Evolutionary conservation across 1,140 invertebrate species (phyloP), one percentile per base, ranked within the genome.

Genomic region (Belonocnema kinseyi): DNA sequence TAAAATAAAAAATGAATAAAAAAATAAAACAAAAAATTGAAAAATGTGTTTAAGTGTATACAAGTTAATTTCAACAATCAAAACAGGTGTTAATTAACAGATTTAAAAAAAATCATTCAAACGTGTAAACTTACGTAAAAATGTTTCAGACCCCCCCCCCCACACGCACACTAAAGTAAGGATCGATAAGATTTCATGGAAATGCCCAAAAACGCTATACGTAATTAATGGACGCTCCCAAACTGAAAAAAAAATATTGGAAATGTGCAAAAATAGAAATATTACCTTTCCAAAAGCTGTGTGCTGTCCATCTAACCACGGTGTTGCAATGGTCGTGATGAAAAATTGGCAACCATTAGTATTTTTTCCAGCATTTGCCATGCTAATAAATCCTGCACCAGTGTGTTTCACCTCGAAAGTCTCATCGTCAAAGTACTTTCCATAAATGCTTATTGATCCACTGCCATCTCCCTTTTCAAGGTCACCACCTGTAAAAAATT

Each of bases 301-400:
- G 88, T 99, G 98, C 76, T 96, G 93, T 6, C 96, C 96, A 91
- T 99, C 96, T 61, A 99, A 91, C 98, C 98, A 99, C 4, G 95
- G 94, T 0, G 98, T 97, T 13, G 95, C 93, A 74, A 96, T 94
- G 5, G 96, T 97, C 8, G 97, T 98, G 86, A 99, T 97, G 89
- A 99, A 98, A 90, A 99, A 99, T 89, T 99, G 98, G 84, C 97
- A 99, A 46, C 98, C 98, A 85, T 96, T 96, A n/a, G 95, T 94
- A 81, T 97, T 90, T 70, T 92, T 93, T 90, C 96, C 97, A 90
- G 95, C 94, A 92, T 99, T 99, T 0, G 98, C 98, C 98, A 99
- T 99, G 54, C 97, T 97, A 11, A 99, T 90, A 91, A 97, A 97
- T 50, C 98, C 98, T 13, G 98, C 93, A 13, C 94, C 94, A 79